Evolutionary conservation across 2,113 vertebrate genomes (phyloP).

Genomic region (Neogale vison): DNA sequence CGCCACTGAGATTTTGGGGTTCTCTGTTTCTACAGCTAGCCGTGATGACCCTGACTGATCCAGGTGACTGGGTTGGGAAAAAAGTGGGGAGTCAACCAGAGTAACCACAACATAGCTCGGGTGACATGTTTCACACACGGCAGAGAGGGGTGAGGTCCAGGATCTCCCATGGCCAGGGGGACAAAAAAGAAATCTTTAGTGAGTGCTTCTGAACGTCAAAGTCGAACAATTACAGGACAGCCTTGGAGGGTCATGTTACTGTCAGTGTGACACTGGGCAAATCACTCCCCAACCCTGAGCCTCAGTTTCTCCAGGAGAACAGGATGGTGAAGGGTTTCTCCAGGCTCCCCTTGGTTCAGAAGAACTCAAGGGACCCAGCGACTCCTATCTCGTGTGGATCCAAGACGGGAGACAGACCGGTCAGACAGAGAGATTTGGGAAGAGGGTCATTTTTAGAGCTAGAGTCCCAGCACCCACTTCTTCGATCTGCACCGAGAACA

Average conservation of each 20-base stretch:
- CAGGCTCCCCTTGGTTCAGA: neutral
- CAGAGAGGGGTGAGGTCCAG: no score
- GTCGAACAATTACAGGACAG: neutral
- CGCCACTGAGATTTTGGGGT: neutral
- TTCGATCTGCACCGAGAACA: neutral
- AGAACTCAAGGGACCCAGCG: rapidly evolving
- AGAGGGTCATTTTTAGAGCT: neutral
- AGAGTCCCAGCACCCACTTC: neutral
- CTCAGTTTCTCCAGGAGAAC: neutral
- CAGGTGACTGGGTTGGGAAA: rapidly evolving
- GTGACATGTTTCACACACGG: neutral
- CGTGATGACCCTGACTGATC: neutral
- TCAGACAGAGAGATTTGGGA: neutral
- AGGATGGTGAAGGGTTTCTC: neutral
- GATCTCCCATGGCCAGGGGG: neutral
- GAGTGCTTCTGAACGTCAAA: neutral
- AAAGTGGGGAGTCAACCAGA: neutral
- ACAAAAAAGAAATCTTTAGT: neutral
- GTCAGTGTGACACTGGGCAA: neutral
- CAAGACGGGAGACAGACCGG: neutral
- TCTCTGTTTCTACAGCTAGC: neutral
- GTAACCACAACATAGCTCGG: rapidly evolving
- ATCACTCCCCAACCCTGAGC: neutral
- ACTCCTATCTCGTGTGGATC: no score
- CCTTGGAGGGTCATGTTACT: neutral